Evolutionary conservation across 1,140 invertebrate genomes (phyloP).

Genomic region (Monomorium pharaonis): DNA sequence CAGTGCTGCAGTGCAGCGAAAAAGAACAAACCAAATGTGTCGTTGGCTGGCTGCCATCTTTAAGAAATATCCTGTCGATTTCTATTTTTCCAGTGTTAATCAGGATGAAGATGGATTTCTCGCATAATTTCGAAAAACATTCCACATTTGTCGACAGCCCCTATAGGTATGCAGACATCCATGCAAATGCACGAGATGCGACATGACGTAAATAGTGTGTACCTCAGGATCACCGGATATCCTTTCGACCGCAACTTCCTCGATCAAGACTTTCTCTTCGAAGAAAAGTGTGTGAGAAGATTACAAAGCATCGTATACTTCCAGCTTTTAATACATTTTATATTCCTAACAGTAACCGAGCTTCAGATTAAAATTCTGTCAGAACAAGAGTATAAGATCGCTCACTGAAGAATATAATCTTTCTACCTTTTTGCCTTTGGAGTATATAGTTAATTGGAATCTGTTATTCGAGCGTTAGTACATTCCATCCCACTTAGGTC

Average conservation of each 20-base stretch:
- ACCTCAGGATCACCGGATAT: background rate
- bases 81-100: background rate
- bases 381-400: background rate
- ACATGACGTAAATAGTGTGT: background rate
- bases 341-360: background rate
- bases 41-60: too few species aligned
- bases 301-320: background rate
- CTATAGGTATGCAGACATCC: background rate
- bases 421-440: too few species aligned
- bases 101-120: background rate
- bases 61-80: too few species aligned
- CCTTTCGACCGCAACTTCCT: background rate
- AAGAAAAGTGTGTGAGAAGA: background rate
- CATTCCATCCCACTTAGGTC: too few species aligned
- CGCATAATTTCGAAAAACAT: background rate
- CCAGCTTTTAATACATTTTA: background rate
- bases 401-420: background rate
- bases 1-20: too few species aligned
- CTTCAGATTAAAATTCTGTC: background rate
- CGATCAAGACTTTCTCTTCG: background rate
- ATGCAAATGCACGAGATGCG: background rate
- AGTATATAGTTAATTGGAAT: background rate
- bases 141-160: background rate
- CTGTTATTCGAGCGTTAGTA: background rate
- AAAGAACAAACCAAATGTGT: too few species aligned